phyloP scores from a whole-genome alignment of 2,888 invertebrate genomes.

The Lithophane leautieri region DNA sequence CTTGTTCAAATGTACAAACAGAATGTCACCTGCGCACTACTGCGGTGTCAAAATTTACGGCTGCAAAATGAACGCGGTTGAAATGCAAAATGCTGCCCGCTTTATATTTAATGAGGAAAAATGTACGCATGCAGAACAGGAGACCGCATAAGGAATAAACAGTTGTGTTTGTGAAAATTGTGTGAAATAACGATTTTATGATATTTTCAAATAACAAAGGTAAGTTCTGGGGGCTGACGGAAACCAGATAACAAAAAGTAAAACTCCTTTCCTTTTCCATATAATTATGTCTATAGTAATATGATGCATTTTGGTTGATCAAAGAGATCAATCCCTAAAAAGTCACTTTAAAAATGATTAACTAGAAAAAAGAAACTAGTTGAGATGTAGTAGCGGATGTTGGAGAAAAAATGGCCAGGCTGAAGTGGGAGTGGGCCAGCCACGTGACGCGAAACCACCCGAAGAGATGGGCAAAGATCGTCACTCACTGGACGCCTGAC shows the following conservation, averaged over 20 bases:
- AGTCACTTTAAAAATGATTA: not conserved
- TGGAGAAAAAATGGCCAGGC: too few species aligned
- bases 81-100: constrained; percentile 48
- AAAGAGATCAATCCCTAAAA: not conserved
- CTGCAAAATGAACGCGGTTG: constrained; percentile 43
- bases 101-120: constrained; percentile 56
- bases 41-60: constrained; percentile 55
- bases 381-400: too few species aligned
- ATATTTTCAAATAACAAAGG: not conserved
- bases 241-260: not conserved
- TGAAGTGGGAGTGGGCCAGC: too few species aligned
- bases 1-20: not conserved
- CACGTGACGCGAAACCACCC: too few species aligned
- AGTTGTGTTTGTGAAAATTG: constrained; percentile 26
- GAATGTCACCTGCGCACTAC: constrained; percentile 42
- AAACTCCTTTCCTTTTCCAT: not conserved
- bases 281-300: rapidly evolving
- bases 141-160: constrained; percentile 49
- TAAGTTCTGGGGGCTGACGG: not conserved
- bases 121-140: constrained; percentile 38
- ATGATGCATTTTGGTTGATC: too few species aligned
- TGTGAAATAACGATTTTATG: not conserved
- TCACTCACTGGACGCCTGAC: too few species aligned
- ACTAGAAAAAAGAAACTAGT: too few species aligned
- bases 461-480: too few species aligned